Evolutionary conservation across 2,797 vertebrate genomes (phyloP).

Genomic region (Bufotes viridis): DNA sequence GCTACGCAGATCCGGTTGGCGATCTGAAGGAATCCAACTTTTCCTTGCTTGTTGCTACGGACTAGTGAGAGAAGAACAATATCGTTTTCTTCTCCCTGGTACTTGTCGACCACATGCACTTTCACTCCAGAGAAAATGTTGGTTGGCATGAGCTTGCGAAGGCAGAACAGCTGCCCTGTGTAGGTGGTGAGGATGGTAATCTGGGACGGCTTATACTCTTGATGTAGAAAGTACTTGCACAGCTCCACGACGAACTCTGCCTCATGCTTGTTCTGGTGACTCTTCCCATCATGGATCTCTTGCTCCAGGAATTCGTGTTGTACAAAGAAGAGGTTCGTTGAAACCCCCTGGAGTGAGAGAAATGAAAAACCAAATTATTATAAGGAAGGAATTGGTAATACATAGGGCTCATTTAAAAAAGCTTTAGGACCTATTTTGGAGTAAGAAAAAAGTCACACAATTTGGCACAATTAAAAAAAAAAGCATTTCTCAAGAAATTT

Average conservation of each 20-base stretch:
- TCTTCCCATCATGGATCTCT: slow-evolving; percentile 86
- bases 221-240: slow-evolving; percentile 85
- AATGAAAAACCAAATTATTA: not conserved
- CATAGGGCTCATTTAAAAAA: not conserved
- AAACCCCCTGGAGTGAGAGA: slow-evolving; percentile 79
- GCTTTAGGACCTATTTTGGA: no score
- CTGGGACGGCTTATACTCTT: slow-evolving; percentile 88
- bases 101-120: slow-evolving; percentile 95
- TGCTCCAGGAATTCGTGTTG: slow-evolving; percentile 83
- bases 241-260: slow-evolving; percentile 87
- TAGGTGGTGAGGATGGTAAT: slow-evolving; percentile 97
- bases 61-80: slow-evolving; percentile 92
- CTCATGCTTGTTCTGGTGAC: slow-evolving; percentile 89
- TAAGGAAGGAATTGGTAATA: not conserved
- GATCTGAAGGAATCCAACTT: slow-evolving; percentile 88
- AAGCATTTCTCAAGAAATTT: no score
- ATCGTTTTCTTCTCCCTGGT: slow-evolving; percentile 97
- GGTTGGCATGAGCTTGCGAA: slow-evolving; percentile 84
- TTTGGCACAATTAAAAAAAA: no score
- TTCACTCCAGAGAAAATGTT: slow-evolving; percentile 83
- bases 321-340: slow-evolving; percentile 88
- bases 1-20: slow-evolving; percentile 92
- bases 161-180: slow-evolving; percentile 87
- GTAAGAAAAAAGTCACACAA: no score
- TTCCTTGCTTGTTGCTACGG: slow-evolving; percentile 84